Percentiles rank a stretch among this genome's conserved stretches.
phyloP scores from a whole-genome alignment of 1,140 invertebrate species.

The Drosophila sturtevanti region DNA sequence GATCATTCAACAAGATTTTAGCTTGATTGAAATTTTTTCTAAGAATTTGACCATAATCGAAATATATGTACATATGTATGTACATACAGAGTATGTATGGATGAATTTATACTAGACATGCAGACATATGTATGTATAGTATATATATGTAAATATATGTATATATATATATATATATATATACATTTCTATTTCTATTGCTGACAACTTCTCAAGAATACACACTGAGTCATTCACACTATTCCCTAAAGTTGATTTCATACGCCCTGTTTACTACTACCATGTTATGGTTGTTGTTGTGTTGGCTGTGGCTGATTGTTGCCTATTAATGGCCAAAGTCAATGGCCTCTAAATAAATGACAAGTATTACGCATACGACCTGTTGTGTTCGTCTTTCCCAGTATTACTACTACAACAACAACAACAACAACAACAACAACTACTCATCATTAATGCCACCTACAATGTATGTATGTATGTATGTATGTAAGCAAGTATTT shows the following conservation, averaged over 20 bases:
- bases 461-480: neutral
- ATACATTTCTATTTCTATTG: conserved; percentile 8
- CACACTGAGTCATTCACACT: conserved; percentile 26
- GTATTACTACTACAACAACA: conserved; percentile 17
- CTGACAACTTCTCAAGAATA: conserved; percentile 21
- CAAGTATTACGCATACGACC: conserved; percentile 66
- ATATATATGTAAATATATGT: neutral
- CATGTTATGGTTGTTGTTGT: conserved; percentile 22
- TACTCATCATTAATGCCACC: conserved; percentile 11
- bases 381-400: conserved; percentile 22
- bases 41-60: neutral
- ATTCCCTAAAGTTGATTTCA: conserved; percentile 38
- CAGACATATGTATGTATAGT: neutral
- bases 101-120: too few species aligned
- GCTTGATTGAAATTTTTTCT: neutral
- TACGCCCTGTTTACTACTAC: conserved; percentile 49
- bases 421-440: neutral
- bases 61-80: neutral
- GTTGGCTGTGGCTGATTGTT: conserved; percentile 29
- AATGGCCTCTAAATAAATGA: conserved; percentile 43
- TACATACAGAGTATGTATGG: neutral
- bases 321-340: conserved; percentile 49
- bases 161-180: neutral
- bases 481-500: conserved; percentile 2
- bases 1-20: too few species aligned